Evolutionary conservation across 1,140 invertebrate species (phyloP).

Genomic region (Tetraneura akinire): DNA sequence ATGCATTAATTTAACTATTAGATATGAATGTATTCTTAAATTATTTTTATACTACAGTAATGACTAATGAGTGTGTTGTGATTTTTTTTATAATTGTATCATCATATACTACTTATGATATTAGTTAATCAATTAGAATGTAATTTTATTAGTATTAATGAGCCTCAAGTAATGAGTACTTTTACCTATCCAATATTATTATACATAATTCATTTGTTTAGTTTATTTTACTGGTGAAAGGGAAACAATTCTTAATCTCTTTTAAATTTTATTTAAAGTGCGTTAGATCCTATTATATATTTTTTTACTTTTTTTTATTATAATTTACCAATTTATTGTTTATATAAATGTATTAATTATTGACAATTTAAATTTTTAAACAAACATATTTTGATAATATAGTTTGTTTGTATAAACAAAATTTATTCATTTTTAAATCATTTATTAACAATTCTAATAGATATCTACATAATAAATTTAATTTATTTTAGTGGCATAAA

Average conservation of each 20-base stretch:
- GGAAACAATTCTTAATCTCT: background rate
- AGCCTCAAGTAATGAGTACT: background rate
- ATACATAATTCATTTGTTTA: background rate
- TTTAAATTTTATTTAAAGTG: background rate
- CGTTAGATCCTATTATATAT: background rate
- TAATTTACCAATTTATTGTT: too few species aligned
- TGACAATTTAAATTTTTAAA: background rate
- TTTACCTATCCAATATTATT: background rate
- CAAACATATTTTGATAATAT: background rate
- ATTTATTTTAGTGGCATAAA: too few species aligned
- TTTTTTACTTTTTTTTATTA: background rate
- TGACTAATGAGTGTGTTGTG: slow-evolving; percentile 30
- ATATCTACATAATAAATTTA: too few species aligned
- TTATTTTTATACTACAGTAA: slow-evolving; percentile 37
- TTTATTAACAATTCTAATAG: too few species aligned
- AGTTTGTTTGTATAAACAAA: too few species aligned
- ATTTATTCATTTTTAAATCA: too few species aligned
- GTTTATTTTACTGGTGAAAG: too few species aligned
- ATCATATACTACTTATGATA: background rate
- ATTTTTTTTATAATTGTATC: slow-evolving; percentile 2
- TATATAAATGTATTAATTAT: background rate
- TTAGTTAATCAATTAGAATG: slow-evolving; percentile 17
- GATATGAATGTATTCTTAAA: slow-evolving; percentile 24
- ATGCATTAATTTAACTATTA: slow-evolving; percentile 22
- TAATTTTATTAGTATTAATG: slow-evolving; percentile 21